Percentiles rank a stretch among this genome's conserved stretches.
Evolutionary conservation across 2,797 vertebrate species (phyloP).

Genomic region (Microchirus variegatus): DNA sequence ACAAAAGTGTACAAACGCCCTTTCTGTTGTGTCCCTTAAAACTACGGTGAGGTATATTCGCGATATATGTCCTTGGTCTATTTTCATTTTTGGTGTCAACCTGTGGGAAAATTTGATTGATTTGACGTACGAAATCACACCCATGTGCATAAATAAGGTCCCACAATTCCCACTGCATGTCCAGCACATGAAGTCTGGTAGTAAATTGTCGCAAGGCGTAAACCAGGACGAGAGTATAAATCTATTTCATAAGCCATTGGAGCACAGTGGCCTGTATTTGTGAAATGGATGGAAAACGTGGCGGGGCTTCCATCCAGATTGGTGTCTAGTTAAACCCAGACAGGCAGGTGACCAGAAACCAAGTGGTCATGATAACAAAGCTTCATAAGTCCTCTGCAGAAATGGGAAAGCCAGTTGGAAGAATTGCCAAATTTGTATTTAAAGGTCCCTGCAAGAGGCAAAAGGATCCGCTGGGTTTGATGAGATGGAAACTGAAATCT

Average conservation of each 20-base stretch:
- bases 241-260: too few species aligned
- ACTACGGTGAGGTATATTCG: too few species aligned
- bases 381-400: not conserved
- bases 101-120: not conserved
- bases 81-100: too few species aligned
- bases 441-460: not conserved
- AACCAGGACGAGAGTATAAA: too few species aligned
- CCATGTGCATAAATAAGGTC: not conserved
- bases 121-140: not conserved
- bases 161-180: not conserved
- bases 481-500: not conserved
- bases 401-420: not conserved
- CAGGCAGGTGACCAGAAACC: not conserved
- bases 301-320: too few species aligned
- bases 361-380: not conserved
- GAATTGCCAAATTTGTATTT: slow-evolving; percentile 2
- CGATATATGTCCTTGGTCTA: too few species aligned
- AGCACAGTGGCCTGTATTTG: too few species aligned
- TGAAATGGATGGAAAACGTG: too few species aligned
- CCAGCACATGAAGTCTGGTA: not conserved
- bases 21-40: too few species aligned
- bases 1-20: too few species aligned
- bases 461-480: not conserved
- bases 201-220: not conserved
- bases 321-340: not conserved